These are phyloP conservation scores for Ctenopoma kingsleyae DNA, from an alignment of 2,797 vertebrate genomes.

Conservation along the genomic window DNA sequence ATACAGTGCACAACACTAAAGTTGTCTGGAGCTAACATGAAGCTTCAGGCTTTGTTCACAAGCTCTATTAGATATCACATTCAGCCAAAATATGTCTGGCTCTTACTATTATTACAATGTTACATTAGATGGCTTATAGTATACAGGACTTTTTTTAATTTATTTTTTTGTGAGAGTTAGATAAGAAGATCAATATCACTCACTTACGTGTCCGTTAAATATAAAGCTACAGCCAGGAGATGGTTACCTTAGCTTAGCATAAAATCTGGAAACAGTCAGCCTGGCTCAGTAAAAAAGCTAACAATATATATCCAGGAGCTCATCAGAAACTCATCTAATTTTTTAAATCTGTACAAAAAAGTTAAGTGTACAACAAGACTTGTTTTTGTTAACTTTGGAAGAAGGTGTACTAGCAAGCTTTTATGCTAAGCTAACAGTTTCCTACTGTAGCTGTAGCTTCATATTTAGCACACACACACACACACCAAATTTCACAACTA, in stretches of 20 bases:
- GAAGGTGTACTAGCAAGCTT: too few species aligned
- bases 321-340: too few species aligned
- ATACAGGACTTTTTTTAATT: neutral
- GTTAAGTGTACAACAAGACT: too few species aligned
- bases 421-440: too few species aligned
- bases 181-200: neutral
- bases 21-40: neutral
- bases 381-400: too few species aligned
- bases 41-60: conserved; percentile 5
- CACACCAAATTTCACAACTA: too few species aligned
- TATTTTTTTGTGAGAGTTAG: neutral
- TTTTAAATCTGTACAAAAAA: neutral
- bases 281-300: too few species aligned
- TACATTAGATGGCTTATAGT: neutral
- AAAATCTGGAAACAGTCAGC: too few species aligned
- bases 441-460: too few species aligned
- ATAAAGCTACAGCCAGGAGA: neutral
- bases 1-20: neutral
- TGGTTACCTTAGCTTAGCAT: neutral
- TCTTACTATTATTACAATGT: neutral
- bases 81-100: conserved; percentile 15
- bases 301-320: neutral
- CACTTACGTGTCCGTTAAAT: neutral
- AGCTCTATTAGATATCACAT: conserved; percentile 13
- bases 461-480: too few species aligned